These are phyloP conservation scores for Troilus luridus DNA, from an alignment of 2,888 invertebrate species.

Conservation along the genomic window DNA sequence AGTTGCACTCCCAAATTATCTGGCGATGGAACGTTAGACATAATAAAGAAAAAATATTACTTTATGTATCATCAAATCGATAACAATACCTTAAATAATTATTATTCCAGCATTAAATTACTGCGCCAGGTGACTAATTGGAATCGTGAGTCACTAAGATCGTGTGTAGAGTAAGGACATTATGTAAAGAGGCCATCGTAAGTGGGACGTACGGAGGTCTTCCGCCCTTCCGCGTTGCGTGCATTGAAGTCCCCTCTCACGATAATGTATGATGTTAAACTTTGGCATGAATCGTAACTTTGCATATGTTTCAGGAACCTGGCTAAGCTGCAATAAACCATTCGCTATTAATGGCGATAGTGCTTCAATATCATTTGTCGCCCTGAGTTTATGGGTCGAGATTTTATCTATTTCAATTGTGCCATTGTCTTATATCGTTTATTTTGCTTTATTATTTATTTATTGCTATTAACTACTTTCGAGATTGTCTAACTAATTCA, in stretches of 20 bases:
- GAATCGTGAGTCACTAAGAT: background rate
- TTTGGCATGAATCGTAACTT: background rate
- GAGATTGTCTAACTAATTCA: no score
- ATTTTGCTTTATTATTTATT: background rate
- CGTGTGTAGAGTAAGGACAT: background rate
- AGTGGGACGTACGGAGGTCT: background rate
- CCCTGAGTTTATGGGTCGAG: background rate
- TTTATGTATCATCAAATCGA: no score
- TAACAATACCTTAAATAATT: no score
- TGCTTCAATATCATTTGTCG: background rate
- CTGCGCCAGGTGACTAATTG: background rate
- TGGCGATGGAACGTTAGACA: no score
- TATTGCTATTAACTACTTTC: no score
- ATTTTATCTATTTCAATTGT: background rate
- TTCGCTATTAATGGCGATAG: background rate
- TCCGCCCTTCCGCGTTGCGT: background rate
- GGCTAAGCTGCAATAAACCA: background rate
- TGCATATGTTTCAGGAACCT: background rate
- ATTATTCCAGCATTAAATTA: no score
- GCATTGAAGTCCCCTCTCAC: background rate
- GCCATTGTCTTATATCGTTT: background rate
- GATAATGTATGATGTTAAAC: background rate
- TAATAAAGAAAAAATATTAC: no score
- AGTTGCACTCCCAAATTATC: no score
- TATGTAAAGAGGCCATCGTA: conserved; percentile 4